Evolutionary conservation across 2,888 invertebrate species (phyloP).

Genomic region (Archaeoteleia sp.): DNA sequence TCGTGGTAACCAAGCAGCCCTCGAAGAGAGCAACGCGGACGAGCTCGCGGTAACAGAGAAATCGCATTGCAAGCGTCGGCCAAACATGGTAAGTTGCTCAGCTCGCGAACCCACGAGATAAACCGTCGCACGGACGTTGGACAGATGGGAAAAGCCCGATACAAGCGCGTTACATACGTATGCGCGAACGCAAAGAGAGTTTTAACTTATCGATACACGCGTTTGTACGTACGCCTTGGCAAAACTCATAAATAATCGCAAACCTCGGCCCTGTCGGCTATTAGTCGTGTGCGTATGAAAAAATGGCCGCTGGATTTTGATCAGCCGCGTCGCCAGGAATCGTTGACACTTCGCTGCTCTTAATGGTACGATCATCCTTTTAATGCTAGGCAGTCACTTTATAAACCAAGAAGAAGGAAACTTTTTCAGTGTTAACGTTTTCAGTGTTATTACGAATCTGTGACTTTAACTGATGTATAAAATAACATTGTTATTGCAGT

Average conservation of each 20-base stretch:
- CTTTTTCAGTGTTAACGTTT: no score
- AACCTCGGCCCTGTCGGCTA: no score
- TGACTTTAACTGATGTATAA: no score
- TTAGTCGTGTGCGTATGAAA: no score
- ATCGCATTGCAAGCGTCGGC: slow-evolving; percentile 27
- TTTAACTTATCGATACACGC: slow-evolving; percentile 35
- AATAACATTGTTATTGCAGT: no score
- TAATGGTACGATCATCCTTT: no score
- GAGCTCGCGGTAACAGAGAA: slow-evolving; percentile 18
- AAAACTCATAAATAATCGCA: slow-evolving; percentile 38
- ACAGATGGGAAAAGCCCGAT: slow-evolving; percentile 46
- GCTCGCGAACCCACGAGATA: slow-evolving; percentile 29
- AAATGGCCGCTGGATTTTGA: no score
- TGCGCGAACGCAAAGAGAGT: slow-evolving; percentile 6
- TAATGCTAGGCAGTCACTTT: no score
- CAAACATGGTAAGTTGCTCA: slow-evolving; percentile 47
- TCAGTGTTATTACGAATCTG: no score
- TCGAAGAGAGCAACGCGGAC: background rate
- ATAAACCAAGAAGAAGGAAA: no score
- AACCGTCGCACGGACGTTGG: slow-evolving; percentile 28
- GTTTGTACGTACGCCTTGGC: slow-evolving; percentile 24
- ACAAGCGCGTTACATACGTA: slow-evolving; percentile 12
- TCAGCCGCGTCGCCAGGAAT: no score
- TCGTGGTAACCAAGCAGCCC: background rate
- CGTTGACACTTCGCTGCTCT: no score